Percentiles rank a stretch among this genome's conserved stretches.
Evolutionary conservation across 2,888 invertebrate genomes (phyloP).

Genomic region (Bombyx huttoni): DNA sequence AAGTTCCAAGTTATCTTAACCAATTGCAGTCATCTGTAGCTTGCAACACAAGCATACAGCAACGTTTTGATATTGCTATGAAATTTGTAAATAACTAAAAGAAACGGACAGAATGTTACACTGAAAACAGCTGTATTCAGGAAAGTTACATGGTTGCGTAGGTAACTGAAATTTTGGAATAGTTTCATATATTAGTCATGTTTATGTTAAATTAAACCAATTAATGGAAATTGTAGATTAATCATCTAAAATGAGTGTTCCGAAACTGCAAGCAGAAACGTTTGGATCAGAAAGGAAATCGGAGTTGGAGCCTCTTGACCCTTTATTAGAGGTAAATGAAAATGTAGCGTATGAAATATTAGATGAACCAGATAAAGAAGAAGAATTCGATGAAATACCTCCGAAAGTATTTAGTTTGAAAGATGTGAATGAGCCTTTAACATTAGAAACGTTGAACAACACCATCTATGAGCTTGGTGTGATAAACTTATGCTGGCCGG

Average conservation of each 20-base stretch:
- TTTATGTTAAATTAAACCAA: background rate
- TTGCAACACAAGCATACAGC: background rate
- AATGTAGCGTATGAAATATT: constrained; percentile 33
- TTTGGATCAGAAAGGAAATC: constrained; percentile 25
- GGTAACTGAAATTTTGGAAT: background rate
- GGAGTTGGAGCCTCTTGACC: constrained; percentile 35
- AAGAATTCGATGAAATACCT: constrained; percentile 38
- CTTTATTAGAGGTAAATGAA: constrained; percentile 57
- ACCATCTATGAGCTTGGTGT: constrained; percentile 74
- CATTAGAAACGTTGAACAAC: constrained; percentile 67
- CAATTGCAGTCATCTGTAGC: background rate
- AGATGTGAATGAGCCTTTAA: constrained; percentile 46
- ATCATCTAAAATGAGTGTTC: constrained; percentile 15
- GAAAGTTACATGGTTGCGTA: background rate
- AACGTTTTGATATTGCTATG: background rate
- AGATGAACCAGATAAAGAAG: constrained; percentile 38
- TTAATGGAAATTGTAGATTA: background rate
- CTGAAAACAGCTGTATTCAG: background rate
- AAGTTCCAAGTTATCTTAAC: too few relatives aligned
- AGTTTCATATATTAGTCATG: background rate
- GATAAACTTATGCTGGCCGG: constrained; percentile 77
- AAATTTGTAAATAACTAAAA: background rate
- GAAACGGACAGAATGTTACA: background rate
- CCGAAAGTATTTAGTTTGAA: constrained; percentile 48
- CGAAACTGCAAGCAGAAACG: constrained; percentile 19